A percentile compares a stretch with the other conserved stretches of the same genome.
These are phyloP conservation scores for Cathartes aura DNA, from an alignment of 2,113 vertebrate genomes.

Conservation along the genomic window DNA sequence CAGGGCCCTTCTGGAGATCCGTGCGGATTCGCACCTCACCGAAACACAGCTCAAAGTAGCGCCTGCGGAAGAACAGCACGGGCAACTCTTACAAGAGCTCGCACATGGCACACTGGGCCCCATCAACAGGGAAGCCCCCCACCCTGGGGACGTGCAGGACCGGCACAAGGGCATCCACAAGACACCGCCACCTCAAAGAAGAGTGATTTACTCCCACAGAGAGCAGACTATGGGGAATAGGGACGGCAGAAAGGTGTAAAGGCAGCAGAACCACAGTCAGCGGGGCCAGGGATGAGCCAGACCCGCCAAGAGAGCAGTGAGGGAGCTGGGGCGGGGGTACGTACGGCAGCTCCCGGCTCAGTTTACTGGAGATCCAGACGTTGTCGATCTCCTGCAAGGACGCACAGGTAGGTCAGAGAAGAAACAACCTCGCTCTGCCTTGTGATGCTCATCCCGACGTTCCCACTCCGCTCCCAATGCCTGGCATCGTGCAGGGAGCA, in stretches of 20 bases:
- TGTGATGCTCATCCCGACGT: rapidly evolving
- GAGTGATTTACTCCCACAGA: background rate
- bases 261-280: background rate
- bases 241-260: background rate
- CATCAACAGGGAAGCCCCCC: background rate
- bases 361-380: constrained; percentile 95
- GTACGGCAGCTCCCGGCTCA: constrained; percentile 92
- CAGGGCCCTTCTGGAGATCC: constrained; percentile 81
- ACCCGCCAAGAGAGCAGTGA: background rate
- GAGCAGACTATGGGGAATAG: background rate
- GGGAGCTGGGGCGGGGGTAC: constrained; percentile 54
- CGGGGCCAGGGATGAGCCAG: background rate
- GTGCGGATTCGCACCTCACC: constrained; percentile 90
- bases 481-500: background rate
- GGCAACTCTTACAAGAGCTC: background rate
- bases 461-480: rapidly evolving
- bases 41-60: constrained; percentile 90
- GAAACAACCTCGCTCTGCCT: background rate
- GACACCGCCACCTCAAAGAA: background rate
- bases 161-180: background rate
- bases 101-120: background rate
- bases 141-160: rapidly evolving
- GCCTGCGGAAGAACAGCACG: constrained; percentile 70
- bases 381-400: constrained; percentile 91
- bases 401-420: background rate